Evolutionary conservation across 2,888 invertebrate species (phyloP).

Genomic region (Ichneumon xanthorius): DNA sequence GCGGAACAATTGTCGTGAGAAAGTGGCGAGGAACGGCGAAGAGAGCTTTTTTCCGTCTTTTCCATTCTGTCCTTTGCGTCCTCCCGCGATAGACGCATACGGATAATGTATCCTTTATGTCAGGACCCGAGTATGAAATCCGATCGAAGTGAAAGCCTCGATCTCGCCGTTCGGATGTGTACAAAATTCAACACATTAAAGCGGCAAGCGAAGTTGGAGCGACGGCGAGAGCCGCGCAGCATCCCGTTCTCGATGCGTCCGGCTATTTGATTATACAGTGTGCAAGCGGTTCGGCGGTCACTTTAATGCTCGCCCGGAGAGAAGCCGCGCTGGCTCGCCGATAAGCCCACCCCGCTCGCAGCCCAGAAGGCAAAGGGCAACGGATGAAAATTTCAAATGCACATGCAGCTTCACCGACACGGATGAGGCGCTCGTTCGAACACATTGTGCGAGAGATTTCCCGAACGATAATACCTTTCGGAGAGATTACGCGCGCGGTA

Average conservation of each 20-base stretch:
- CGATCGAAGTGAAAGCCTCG: slow-evolving; percentile 20
- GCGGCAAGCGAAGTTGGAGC: too few relatives aligned
- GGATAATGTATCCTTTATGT: slow-evolving; percentile 2
- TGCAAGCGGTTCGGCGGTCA: not conserved
- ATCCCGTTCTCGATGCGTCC: slow-evolving; percentile 7
- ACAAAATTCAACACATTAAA: not conserved
- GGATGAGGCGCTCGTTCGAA: not conserved
- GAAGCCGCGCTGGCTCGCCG: not conserved
- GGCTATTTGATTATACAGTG: slow-evolving; percentile 11
- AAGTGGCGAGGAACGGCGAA: not conserved
- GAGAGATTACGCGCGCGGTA: slow-evolving; percentile 15
- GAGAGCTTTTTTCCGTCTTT: not conserved
- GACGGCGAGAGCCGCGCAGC: not conserved
- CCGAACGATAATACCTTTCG: slow-evolving; percentile 25
- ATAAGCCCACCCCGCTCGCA: slow-evolving; percentile 3
- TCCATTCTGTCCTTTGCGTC: not conserved
- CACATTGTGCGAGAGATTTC: not conserved
- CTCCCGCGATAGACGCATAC: not conserved
- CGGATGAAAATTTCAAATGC: slow-evolving; percentile 52
- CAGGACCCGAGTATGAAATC: slow-evolving; percentile 16
- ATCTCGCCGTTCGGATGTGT: not conserved
- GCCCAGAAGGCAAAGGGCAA: slow-evolving; percentile 24
- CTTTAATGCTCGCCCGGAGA: slow-evolving; percentile 3
- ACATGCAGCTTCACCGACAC: not conserved
- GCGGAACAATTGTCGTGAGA: not conserved